phyloP scores from a whole-genome alignment of 2,888 invertebrate genomes.

The Heliconius erato region DNA sequence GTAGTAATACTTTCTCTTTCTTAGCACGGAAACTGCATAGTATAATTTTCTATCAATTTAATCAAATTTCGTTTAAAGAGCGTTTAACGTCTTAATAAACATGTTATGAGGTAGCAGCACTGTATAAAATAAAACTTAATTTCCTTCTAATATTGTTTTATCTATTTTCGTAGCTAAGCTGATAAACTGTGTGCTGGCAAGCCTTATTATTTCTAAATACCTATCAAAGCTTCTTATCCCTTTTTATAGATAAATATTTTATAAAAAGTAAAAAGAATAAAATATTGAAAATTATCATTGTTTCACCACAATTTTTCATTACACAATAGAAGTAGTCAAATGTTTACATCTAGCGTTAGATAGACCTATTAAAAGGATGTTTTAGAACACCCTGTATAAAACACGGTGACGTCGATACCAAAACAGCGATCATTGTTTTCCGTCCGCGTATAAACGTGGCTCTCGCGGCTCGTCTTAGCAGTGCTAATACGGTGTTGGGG shows the following conservation, averaged over 20 bases:
- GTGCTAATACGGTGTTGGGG: slow-evolving; percentile 38
- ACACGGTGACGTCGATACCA: slow-evolving; percentile 54
- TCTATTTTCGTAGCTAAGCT: background rate
- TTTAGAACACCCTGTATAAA: slow-evolving; percentile 52
- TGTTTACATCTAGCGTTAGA: slow-evolving; percentile 11
- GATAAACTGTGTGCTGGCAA: background rate
- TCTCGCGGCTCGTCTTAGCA: slow-evolving; percentile 46
- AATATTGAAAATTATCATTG: background rate
- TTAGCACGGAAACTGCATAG: background rate
- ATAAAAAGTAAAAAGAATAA: background rate
- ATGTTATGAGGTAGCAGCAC: background rate
- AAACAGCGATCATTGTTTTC: slow-evolving; percentile 61
- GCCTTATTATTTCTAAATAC: background rate
- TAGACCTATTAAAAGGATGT: slow-evolving; percentile 31
- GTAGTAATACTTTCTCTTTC: background rate
- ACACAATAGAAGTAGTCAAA: slow-evolving; percentile 18
- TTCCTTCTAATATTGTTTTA: background rate
- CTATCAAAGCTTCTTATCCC: background rate
- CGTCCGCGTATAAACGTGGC: slow-evolving; percentile 60
- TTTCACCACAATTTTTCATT: background rate
- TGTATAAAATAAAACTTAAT: background rate
- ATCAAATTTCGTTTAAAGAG: background rate
- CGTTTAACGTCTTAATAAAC: background rate
- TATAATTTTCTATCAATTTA: background rate
- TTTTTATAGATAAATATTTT: background rate